Conservation (phyloP, 2,113 vertebrate genomes). For the Machaerirhynchus nigripectus region DNA sequence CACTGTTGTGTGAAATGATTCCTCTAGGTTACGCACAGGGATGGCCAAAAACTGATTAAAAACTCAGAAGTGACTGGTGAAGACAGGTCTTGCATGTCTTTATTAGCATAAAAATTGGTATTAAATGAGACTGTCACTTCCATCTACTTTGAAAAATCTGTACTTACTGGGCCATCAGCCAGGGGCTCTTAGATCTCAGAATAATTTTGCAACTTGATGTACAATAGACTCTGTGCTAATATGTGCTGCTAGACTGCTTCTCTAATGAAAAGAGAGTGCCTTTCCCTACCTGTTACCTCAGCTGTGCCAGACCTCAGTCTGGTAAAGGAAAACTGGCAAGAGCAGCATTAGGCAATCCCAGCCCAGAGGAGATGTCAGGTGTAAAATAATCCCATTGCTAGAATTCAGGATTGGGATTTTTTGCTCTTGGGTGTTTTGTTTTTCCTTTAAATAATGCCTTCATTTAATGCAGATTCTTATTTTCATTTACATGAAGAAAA, state of each 20-base stretch:
- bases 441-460: background rate
- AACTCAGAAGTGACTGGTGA: background rate
- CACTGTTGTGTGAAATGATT: background rate
- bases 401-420: background rate
- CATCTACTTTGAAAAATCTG: slow-evolving; percentile 6
- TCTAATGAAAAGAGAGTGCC: background rate
- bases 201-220: background rate
- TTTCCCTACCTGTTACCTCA: background rate
- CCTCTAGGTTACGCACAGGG: background rate
- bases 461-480: background rate
- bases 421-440: background rate
- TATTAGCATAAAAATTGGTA: background rate
- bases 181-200: background rate
- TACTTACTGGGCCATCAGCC: background rate
- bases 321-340: background rate
- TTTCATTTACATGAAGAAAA: background rate
- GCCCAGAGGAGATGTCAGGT: background rate
- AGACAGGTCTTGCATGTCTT: background rate
- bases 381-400: background rate
- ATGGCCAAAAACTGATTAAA: background rate
- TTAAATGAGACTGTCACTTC: background rate
- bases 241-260: background rate
- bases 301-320: background rate
- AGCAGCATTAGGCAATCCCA: background rate
- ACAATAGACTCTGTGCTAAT: background rate